A percentile compares a stretch with the other conserved stretches of the same genome.
These are phyloP conservation scores for Chroicocephalus ridibundus DNA, from an alignment of 2,113 vertebrate species.

Conservation along the genomic window DNA sequence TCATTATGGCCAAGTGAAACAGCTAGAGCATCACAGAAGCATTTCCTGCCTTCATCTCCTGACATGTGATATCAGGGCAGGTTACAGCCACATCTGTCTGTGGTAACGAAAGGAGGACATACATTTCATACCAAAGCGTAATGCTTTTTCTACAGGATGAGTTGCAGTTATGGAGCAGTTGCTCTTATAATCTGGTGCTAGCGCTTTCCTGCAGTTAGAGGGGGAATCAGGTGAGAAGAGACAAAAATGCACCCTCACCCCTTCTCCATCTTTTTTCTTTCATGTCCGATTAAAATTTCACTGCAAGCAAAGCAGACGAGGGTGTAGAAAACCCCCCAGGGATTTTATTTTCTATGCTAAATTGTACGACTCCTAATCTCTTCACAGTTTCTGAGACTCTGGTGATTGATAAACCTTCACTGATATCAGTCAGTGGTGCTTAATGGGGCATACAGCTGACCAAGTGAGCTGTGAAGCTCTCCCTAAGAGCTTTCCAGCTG, in stretches of 20 bases:
- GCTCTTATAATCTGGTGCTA: neutral
- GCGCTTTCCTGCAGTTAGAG: neutral
- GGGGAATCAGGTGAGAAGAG: neutral
- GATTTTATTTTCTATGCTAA: neutral
- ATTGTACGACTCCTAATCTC: neutral
- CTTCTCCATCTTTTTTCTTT: neutral
- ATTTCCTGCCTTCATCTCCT: neutral
- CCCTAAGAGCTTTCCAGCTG: constrained; percentile 8
- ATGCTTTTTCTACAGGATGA: neutral
- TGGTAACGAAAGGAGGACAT: neutral
- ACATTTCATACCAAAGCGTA: neutral
- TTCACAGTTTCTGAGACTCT: neutral
- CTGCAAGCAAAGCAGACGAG: neutral
- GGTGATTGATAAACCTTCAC: constrained; percentile 12
- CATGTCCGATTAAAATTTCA: neutral
- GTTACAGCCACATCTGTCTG: neutral
- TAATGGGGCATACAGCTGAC: constrained; percentile 21
- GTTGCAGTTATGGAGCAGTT: neutral
- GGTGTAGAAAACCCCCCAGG: neutral
- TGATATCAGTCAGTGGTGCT: constrained; percentile 10
- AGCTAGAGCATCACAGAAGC: neutral
- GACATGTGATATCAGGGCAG: neutral
- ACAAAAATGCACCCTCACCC: neutral
- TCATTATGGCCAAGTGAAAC: neutral
- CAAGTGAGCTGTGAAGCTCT: constrained; percentile 47